Base-by-base conservation (phyloP, 2,797 vertebrate species). In the Hirundo rustica region DNA sequence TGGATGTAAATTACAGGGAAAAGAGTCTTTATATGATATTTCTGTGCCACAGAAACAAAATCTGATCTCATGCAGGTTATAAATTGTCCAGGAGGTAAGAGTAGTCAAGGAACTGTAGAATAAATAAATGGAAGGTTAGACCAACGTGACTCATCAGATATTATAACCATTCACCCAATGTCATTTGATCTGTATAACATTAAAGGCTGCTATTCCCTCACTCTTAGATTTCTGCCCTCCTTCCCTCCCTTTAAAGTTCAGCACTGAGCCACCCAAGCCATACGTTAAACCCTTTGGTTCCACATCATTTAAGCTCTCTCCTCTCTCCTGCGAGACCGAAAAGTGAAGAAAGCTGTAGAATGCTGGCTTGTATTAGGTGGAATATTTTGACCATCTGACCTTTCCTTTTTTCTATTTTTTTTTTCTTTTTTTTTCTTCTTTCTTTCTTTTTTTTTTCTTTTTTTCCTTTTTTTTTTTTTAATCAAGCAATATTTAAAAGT, bases 41-140 rank as follows among this genome's bases (percentile, higher is more conserved):
- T 71, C 65, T 66, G 45, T 88, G 76, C 79, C 10, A 5, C 18
- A 7, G 88, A 90, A 95, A n/a, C 90, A 91, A 91, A 92, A 84
- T 81, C 86, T 80, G 73, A 87, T 92, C 81, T 94, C 82, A 61
- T 76, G 58, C 66, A 82, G 76, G 70, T 86, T 96, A 38, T 95
- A 93, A 92, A 94, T 96, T 88, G 91, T 89, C 74, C 82, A 29
- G 88, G 85, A 95, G 66, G 32, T 81, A 89, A 82, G 70, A 81
- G 48, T 92, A 88, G 91, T 88, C 81, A 82, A 88, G 66, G 72
- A 94, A 64, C 55, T 78, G 48, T 66, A 67, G 89, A 86, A 79
- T 73, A 89, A 88, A 79, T 93, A 96, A 81, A 71, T 71, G 85
- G 67, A 88, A 88, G 79, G 94, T 95, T 96, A 94, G 60, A 92